A percentile compares a stretch with the other conserved stretches of the same genome.
These are phyloP conservation scores for Anthopleura xanthogrammica DNA, from an alignment of 92 coral and sea anemone species.

Conservation along the genomic window DNA sequence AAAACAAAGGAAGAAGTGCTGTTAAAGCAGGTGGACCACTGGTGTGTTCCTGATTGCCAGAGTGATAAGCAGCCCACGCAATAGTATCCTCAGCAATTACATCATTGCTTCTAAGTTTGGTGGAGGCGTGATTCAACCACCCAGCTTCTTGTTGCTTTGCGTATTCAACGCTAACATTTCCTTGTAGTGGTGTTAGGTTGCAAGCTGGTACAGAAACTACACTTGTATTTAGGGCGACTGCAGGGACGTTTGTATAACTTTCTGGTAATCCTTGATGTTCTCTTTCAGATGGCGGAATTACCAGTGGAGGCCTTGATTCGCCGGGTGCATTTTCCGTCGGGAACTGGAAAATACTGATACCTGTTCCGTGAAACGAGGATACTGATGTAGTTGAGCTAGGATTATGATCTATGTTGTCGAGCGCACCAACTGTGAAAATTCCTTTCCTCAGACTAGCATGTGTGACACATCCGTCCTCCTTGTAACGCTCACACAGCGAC, in stretches of 20 bases:
- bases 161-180: no score
- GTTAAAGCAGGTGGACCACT: conserved; percentile 8
- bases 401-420: background rate
- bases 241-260: no score
- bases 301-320: no score
- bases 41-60: background rate
- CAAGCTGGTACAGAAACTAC: no score
- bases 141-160: no score
- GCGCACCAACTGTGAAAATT: background rate
- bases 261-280: no score
- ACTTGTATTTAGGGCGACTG: no score
- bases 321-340: no score
- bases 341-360: background rate
- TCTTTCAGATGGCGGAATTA: no score
- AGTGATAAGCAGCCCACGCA: background rate
- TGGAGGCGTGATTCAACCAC: no score
- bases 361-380: background rate
- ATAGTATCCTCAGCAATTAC: background rate
- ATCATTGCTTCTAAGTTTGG: background rate
- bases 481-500: conserved; percentile 34
- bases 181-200: no score
- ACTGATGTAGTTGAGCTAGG: background rate
- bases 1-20: conserved; percentile 18
- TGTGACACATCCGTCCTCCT: conserved; percentile 46
- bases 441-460: conserved; percentile 36